Evolutionary conservation across 2,888 invertebrate species (phyloP).

Genomic region (Baccha elongata): DNA sequence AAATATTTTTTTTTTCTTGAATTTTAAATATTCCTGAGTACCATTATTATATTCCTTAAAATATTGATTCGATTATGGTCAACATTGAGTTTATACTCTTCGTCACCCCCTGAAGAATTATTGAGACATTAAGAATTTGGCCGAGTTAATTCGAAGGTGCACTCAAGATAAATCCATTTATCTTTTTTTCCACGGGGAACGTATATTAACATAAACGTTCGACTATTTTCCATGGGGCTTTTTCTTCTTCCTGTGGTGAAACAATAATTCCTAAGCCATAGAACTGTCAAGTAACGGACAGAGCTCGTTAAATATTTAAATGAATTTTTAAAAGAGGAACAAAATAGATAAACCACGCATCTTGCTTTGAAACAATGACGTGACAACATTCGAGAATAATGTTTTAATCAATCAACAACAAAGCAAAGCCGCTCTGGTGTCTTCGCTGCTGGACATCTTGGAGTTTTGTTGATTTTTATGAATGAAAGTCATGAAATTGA

Average conservation of each 20-base stretch:
- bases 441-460: slow-evolving; percentile 49
- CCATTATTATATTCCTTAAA: background rate
- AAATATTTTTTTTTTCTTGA: background rate
- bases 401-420: slow-evolving; percentile 64
- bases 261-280: slow-evolving; percentile 46
- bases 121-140: slow-evolving; percentile 61
- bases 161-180: slow-evolving; percentile 33
- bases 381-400: slow-evolving; percentile 64
- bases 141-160: slow-evolving; percentile 52
- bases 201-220: slow-evolving; percentile 11
- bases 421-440: slow-evolving; percentile 22
- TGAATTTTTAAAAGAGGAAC: slow-evolving; percentile 28
- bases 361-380: slow-evolving; percentile 54
- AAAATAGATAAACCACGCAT: slow-evolving; percentile 53
- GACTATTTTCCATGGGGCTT: slow-evolving; percentile 8
- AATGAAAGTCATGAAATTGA: slow-evolving; percentile 3
- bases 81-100: slow-evolving; percentile 39
- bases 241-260: slow-evolving; percentile 33
- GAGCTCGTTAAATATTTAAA: slow-evolving; percentile 69
- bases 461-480: background rate
- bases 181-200: slow-evolving; percentile 46
- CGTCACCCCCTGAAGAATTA: slow-evolving; percentile 26
- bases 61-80: slow-evolving; percentile 1
- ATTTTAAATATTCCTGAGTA: background rate
- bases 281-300: slow-evolving; percentile 59